Conservation (phyloP, 1,140 invertebrate species). For the Ctenoplectra terminalis region DNA sequence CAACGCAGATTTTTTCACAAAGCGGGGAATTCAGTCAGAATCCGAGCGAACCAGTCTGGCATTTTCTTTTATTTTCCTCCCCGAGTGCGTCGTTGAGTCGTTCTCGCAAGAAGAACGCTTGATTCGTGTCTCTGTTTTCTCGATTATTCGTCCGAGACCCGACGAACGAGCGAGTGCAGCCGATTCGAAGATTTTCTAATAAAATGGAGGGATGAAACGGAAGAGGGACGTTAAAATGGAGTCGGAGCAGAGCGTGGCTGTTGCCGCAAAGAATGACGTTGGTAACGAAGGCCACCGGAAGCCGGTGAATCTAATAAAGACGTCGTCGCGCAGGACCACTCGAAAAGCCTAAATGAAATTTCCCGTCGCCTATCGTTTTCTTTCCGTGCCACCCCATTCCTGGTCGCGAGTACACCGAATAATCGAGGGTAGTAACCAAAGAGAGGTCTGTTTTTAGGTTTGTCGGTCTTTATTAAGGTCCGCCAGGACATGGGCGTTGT, state of each 20-base stretch:
- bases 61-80: background rate
- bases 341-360: slow-evolving; percentile 31
- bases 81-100: background rate
- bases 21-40: slow-evolving; percentile 1
- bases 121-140: background rate
- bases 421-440: background rate
- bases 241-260: too few relatives aligned
- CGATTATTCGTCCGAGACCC: background rate
- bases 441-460: background rate
- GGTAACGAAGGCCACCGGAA: slow-evolving; percentile 32
- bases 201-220: background rate
- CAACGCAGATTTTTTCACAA: slow-evolving; percentile 26
- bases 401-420: background rate
- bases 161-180: background rate
- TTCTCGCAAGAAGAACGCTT: background rate
- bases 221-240: too few relatives aligned
- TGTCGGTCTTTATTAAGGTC: slow-evolving; percentile 4
- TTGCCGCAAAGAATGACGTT: background rate
- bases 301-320: slow-evolving; percentile 35
- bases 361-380: slow-evolving; percentile 8
- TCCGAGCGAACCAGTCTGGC: too few relatives aligned
- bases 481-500: background rate
- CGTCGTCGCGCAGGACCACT: background rate
- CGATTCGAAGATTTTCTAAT: slow-evolving; percentile 16
- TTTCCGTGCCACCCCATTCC: background rate